Evolutionary conservation across 2,888 invertebrate species (phyloP).

Genomic region (Aleiodes testaceus): DNA sequence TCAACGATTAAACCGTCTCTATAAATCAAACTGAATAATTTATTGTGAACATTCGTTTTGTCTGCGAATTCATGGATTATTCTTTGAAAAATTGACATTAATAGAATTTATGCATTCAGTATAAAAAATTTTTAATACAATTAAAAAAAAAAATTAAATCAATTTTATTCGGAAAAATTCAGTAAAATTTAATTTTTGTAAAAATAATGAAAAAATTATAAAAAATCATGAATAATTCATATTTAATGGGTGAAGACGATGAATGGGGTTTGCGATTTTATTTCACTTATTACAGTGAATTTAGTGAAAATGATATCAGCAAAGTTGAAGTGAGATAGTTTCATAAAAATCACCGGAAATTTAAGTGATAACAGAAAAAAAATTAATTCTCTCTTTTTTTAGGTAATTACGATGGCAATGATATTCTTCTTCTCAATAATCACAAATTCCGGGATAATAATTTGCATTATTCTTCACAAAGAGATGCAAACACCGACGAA

Average conservation of each 20-base stretch:
- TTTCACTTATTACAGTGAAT: slow-evolving; percentile 76
- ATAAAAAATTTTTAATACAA: too few species aligned
- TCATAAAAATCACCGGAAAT: not conserved
- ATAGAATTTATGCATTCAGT: too few species aligned
- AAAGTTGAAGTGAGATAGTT: slow-evolving; percentile 68
- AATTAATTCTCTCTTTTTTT: slow-evolving; percentile 1
- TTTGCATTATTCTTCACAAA: slow-evolving; percentile 74
- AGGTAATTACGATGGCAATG: slow-evolving; percentile 70
- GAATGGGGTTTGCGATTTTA: slow-evolving; percentile 76
- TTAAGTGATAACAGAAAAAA: not conserved
- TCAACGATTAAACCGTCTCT: not conserved
- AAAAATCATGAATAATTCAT: slow-evolving; percentile 74
- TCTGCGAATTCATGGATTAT: too few species aligned
- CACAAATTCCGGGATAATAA: slow-evolving; percentile 75
- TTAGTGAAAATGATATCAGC: slow-evolving; percentile 71
- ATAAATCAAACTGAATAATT: not conserved
- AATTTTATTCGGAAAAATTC: too few species aligned
- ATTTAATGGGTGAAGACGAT: slow-evolving; percentile 74
- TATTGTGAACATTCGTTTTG: too few species aligned
- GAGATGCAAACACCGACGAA: slow-evolving; percentile 77
- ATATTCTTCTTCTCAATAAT: slow-evolving; percentile 74
- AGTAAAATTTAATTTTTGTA: too few species aligned
- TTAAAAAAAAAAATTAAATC: too few species aligned
- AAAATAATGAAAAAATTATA: slow-evolving; percentile 21
- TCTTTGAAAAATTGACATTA: too few species aligned